Evolutionary conservation across 1,140 invertebrate genomes (phyloP).

Genomic region (Brachionus rotundiformis): DNA sequence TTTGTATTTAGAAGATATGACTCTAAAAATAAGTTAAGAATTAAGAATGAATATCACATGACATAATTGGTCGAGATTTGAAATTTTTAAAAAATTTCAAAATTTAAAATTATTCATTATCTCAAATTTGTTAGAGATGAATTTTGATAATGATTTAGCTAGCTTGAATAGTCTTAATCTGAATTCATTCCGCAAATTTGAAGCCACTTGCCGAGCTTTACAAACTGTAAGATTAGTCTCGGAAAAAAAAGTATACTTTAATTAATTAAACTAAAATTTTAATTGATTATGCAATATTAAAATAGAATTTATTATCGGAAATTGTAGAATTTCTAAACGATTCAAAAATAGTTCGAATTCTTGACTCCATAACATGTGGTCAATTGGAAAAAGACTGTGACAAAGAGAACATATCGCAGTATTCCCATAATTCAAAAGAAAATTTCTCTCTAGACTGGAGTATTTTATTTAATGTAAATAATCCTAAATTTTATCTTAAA

Average conservation of each 20-base stretch:
- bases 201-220: constrained; percentile 1
- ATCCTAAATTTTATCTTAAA: too few species aligned
- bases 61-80: neutral
- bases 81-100: neutral
- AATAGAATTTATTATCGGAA: constrained; percentile 29
- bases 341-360: constrained; percentile 39
- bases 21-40: neutral
- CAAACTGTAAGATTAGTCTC: neutral
- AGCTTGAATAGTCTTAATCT: constrained; percentile 16
- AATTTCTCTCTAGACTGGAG: neutral
- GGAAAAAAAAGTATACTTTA: constrained; percentile 38
- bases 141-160: neutral
- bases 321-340: constrained; percentile 41
- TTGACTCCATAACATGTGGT: neutral
- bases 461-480: constrained; percentile 4
- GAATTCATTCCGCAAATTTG: constrained; percentile 37
- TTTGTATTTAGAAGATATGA: neutral
- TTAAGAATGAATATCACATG: neutral
- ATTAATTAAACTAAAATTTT: neutral
- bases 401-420: constrained; percentile 28
- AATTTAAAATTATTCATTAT: neutral
- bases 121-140: neutral
- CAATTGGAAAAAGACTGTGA: neutral
- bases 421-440: neutral
- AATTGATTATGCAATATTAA: neutral